Percentiles rank a stretch among this genome's conserved stretches.
These are phyloP conservation scores for Canis aureus DNA, from an alignment of 2,113 vertebrate genomes.

Conservation along the genomic window DNA sequence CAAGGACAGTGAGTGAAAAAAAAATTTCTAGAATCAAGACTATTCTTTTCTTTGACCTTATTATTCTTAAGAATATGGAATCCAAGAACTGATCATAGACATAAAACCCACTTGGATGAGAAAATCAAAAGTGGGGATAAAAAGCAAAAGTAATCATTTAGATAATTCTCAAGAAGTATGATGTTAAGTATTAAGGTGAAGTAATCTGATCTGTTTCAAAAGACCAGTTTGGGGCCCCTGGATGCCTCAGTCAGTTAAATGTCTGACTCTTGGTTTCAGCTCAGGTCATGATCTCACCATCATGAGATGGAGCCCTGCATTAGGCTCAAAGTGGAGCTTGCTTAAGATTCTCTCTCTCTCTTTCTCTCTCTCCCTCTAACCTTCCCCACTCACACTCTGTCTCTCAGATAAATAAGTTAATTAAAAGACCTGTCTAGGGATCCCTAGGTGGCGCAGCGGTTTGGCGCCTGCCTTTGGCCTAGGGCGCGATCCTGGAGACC, in stretches of 20 bases:
- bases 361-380: background rate
- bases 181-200: background rate
- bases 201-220: background rate
- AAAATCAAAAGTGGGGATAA: background rate
- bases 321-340: background rate
- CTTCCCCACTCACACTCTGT: background rate
- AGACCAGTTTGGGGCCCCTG: background rate
- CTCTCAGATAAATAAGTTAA: background rate
- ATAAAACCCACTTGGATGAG: background rate
- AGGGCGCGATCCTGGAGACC: too few relatives aligned
- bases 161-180: background rate
- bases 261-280: background rate
- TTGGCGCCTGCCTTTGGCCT: too few relatives aligned
- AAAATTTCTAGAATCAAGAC: background rate
- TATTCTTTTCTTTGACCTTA: background rate
- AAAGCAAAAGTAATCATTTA: background rate
- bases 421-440: background rate
- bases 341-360: background rate
- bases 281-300: background rate
- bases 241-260: background rate
- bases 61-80: background rate
- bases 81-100: background rate
- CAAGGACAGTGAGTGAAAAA: background rate
- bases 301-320: background rate
- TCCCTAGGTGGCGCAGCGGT: too few relatives aligned